These are phyloP conservation scores for Caenorhabditis latens DNA, from an alignment of 1,140 invertebrate species.

Conservation along the genomic window DNA sequence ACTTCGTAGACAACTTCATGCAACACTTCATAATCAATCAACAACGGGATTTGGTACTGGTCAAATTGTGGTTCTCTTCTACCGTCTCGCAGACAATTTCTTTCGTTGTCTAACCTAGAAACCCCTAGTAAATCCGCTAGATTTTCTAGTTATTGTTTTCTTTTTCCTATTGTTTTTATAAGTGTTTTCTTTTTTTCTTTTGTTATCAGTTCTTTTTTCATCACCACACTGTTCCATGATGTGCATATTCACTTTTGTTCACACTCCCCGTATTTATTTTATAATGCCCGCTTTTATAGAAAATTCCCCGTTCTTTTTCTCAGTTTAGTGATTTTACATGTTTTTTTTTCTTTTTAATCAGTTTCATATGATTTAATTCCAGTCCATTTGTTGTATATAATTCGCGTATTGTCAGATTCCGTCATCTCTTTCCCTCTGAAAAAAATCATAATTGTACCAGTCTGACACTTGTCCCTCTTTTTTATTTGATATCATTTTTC, in stretches of 20 bases:
- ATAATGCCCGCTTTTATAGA: neutral
- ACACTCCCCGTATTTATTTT: neutral
- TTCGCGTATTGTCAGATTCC: conserved; percentile 7
- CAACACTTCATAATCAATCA: neutral
- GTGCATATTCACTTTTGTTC: conserved; percentile 48
- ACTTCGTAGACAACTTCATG: neutral
- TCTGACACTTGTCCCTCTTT: neutral
- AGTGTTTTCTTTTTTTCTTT: conserved; percentile 23
- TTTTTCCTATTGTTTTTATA: conserved; percentile 34
- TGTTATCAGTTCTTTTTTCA: neutral
- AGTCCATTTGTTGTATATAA: conserved; percentile 30
- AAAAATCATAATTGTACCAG: conserved; percentile 36
- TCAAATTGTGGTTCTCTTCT: neutral
- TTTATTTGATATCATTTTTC: neutral
- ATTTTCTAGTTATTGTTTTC: neutral
- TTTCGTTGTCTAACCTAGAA: conserved; percentile 27
- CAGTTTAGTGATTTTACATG: neutral
- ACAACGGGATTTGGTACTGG: neutral
- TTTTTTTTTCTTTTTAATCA: conserved; percentile 16
- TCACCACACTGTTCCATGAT: conserved; percentile 47
- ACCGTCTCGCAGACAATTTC: neutral
- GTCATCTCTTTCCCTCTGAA: conserved; percentile 1
- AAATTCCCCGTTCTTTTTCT: neutral
- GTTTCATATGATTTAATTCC: conserved; percentile 15
- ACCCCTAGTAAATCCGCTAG: neutral